Evolutionary conservation across 2,888 invertebrate genomes (phyloP).

Genomic region (Rhagonycha fulva): DNA sequence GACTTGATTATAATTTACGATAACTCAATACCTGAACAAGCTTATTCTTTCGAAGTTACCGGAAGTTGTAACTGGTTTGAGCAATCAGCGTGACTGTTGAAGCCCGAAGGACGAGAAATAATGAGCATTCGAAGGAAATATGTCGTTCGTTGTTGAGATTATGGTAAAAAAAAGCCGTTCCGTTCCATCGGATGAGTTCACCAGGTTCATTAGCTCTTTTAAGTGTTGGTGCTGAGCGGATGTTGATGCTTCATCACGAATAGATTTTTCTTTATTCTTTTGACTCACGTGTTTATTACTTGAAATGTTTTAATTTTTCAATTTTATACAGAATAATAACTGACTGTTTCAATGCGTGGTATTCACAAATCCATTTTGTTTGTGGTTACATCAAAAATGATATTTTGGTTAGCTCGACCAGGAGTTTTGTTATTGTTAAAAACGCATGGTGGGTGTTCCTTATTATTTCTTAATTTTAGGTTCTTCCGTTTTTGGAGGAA

Average conservation of each 20-base stretch:
- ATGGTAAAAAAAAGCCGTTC: slow-evolving; percentile 35
- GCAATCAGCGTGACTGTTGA: slow-evolving; percentile 54
- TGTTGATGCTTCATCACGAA: slow-evolving; percentile 30
- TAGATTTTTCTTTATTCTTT: slow-evolving; percentile 16
- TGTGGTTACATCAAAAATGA: neutral
- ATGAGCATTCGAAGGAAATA: slow-evolving; percentile 52
- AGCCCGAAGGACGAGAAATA: slow-evolving; percentile 53
- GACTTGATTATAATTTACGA: slow-evolving; percentile 34
- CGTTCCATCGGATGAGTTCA: slow-evolving; percentile 39
- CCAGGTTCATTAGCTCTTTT: slow-evolving; percentile 42
- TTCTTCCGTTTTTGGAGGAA: neutral
- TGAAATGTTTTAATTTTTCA: neutral
- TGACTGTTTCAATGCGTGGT: neutral
- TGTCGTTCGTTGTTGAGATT: slow-evolving; percentile 44
- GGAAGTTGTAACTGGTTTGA: slow-evolving; percentile 53
- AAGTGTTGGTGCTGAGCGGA: slow-evolving; percentile 31
- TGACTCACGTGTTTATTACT: neutral
- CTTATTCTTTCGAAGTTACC: slow-evolving; percentile 36
- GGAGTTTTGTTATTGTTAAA: neutral
- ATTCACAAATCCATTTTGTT: neutral
- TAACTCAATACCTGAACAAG: slow-evolving; percentile 31
- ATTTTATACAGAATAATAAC: neutral
- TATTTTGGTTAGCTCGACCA: neutral
- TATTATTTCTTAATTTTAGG: neutral
- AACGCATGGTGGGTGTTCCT: neutral